A percentile compares a stretch with the other conserved stretches of the same genome.
These are phyloP conservation scores for Smutsia gigantea DNA, from an alignment of 2,797 vertebrate species.

Conservation along the genomic window DNA sequence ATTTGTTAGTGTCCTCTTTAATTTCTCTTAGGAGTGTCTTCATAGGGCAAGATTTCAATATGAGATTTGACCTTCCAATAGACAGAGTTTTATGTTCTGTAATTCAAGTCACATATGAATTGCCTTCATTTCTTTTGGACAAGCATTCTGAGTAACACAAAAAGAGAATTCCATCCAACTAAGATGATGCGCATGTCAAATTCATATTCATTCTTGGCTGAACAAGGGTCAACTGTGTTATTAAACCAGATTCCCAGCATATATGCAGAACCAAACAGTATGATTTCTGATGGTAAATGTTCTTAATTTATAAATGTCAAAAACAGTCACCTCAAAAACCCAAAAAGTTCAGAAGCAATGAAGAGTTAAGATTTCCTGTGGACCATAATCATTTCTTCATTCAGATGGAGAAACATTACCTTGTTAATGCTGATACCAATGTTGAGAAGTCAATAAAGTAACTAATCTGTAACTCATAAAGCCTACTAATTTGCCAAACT, in stretches of 20 bases:
- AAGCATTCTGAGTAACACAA: not conserved
- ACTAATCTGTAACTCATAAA: constrained; percentile 3
- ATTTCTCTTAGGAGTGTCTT: too few relatives aligned
- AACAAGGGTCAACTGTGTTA: not conserved
- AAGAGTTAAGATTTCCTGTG: constrained; percentile 31
- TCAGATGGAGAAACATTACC: not conserved
- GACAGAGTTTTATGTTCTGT: not conserved
- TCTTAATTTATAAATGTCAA: constrained; percentile 20
- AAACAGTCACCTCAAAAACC: not conserved
- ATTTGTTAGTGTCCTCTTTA: too few relatives aligned
- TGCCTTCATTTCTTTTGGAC: constrained; percentile 23
- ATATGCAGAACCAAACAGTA: not conserved
- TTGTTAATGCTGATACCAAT: not conserved
- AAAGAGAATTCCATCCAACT: not conserved
- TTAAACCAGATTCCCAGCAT: not conserved
- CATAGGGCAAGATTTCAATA: not conserved
- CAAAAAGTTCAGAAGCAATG: constrained; percentile 2
- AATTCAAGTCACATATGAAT: not conserved
- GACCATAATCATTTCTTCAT: not conserved
- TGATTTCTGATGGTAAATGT: constrained; percentile 31
- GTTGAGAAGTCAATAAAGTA: constrained; percentile 41
- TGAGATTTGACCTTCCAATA: not conserved
- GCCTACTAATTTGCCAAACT: not conserved
- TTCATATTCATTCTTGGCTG: not conserved
- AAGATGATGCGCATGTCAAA: not conserved